Evolutionary conservation across 2,888 invertebrate species (phyloP).

Genomic region (Labia minor): DNA sequence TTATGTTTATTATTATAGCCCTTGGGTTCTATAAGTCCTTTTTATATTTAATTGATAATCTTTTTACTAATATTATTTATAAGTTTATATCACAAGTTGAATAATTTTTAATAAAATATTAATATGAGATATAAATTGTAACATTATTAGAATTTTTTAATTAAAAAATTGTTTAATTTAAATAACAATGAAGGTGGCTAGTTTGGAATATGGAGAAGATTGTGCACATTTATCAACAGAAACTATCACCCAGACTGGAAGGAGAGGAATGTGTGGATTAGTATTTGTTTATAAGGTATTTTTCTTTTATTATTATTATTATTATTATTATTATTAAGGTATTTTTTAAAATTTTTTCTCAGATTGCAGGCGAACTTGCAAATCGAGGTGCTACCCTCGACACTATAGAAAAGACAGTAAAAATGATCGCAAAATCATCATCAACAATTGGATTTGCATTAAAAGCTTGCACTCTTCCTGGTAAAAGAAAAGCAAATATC

Average conservation of each 20-base stretch:
- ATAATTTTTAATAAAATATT: no score
- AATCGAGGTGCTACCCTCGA: slow-evolving; percentile 46
- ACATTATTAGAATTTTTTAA: no score
- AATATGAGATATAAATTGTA: no score
- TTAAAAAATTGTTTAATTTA: no score
- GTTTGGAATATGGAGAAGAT: slow-evolving; percentile 57
- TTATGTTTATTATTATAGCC: no score
- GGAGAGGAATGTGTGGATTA: slow-evolving; percentile 55
- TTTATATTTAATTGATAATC: no score
- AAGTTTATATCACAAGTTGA: no score
- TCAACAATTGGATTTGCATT: slow-evolving; percentile 61
- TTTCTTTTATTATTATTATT: neutral
- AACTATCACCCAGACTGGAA: slow-evolving; percentile 40
- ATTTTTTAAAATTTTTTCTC: slow-evolving; percentile 43
- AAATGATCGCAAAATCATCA: slow-evolving; percentile 42
- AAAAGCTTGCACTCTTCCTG: slow-evolving; percentile 56
- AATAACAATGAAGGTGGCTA: slow-evolving; percentile 36
- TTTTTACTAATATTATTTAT: no score
- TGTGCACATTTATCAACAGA: slow-evolving; percentile 42
- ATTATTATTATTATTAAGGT: slow-evolving; percentile 24
- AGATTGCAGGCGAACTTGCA: slow-evolving; percentile 69
- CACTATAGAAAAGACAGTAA: slow-evolving; percentile 40
- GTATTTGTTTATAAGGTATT: slow-evolving; percentile 47
- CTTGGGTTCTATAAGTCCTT: no score
- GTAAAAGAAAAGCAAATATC: no score